These are phyloP conservation scores for Caranx melampygus DNA, from an alignment of 2,113 vertebrate genomes.

Conservation along the genomic window DNA sequence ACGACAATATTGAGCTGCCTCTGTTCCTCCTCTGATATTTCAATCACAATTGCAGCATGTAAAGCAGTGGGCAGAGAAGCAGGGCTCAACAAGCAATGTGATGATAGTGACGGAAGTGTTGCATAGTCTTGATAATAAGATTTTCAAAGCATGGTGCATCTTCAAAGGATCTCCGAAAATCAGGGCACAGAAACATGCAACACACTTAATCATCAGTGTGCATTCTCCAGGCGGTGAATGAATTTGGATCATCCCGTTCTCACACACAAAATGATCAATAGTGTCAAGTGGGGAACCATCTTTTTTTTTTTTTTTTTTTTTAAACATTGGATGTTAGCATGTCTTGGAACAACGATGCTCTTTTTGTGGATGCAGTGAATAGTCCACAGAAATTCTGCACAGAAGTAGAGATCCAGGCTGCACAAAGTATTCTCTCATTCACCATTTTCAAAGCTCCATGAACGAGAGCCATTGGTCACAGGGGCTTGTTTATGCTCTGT, in stretches of 20 bases:
- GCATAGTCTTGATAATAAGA: constrained; percentile 32
- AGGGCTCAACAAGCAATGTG: neutral
- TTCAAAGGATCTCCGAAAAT: constrained; percentile 45
- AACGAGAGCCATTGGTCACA: constrained; percentile 60
- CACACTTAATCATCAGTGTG: constrained; percentile 10
- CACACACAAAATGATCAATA: constrained; percentile 5
- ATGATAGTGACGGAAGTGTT: constrained; percentile 17
- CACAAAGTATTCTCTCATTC: constrained; percentile 20
- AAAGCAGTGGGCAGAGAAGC: constrained; percentile 11
- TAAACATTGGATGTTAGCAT: neutral
- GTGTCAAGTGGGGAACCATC: neutral
- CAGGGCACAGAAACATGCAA: constrained; percentile 23
- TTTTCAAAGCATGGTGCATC: constrained; percentile 28
- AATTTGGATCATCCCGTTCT: constrained; percentile 27
- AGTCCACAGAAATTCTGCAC: constrained; percentile 13
- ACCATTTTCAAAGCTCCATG: constrained; percentile 26
- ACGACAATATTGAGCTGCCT: neutral
- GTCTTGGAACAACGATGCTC: neutral
- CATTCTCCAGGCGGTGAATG: neutral
- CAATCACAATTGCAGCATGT: constrained; percentile 8
- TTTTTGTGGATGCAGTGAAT: neutral
- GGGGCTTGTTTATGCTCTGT: constrained; percentile 50
- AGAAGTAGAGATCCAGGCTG: constrained; percentile 2
- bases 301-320: too few species aligned
- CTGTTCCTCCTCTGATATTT: neutral